Evolutionary conservation across 2,113 vertebrate species (phyloP), one percentile per base, ranked within the genome.

Genomic region (Spermophilus dauricus): DNA sequence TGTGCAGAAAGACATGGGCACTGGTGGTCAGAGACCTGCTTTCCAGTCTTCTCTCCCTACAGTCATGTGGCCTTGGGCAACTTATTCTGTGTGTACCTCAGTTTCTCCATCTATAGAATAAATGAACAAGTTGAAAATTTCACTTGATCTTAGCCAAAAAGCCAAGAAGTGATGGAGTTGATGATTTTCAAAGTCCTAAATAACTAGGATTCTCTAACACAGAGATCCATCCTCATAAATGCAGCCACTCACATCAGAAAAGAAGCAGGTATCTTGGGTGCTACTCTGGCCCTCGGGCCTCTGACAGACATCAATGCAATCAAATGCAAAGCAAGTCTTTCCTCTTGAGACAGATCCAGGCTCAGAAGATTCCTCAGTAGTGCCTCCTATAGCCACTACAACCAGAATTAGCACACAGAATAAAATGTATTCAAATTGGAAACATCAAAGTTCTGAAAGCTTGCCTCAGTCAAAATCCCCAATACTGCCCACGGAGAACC

Each of bases 81-180:
- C 37, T 80, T 32, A 26, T 56, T 78, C 20, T 94, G 18, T 53
- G 28, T 39, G 32, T n/a, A 51, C 89, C 77, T 88, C 30, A 5
- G 34, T 82, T 63, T 97, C 56, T 86, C 63, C 51, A 93, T 51
- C 51, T 94, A 53, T 20, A 26, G 83, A 94, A 94, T 34, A 95
- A 96, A 72, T 39, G 51, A 83, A 24, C 39, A 10, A 94, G 5
- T 20, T 67, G 2, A 58, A 6, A 28, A 63, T 63, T 63, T 63
- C 61, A 63, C 61, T 28, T 63, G 61, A 63, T 63, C 61, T 63
- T 63, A 63, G 61, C 61, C 61, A 63, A 28, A 63, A 63, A 26
- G 24, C 61, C 24, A 63, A 63, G 61, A 63, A 63, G 24, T 2
- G 9, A 28, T 63, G 28, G 61, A 63, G 61, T 63, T 63, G 26